A percentile compares a stretch with the other conserved stretches of the same genome.
phyloP scores from a whole-genome alignment of 2,888 invertebrate genomes.

The Ophion slaviceki region DNA sequence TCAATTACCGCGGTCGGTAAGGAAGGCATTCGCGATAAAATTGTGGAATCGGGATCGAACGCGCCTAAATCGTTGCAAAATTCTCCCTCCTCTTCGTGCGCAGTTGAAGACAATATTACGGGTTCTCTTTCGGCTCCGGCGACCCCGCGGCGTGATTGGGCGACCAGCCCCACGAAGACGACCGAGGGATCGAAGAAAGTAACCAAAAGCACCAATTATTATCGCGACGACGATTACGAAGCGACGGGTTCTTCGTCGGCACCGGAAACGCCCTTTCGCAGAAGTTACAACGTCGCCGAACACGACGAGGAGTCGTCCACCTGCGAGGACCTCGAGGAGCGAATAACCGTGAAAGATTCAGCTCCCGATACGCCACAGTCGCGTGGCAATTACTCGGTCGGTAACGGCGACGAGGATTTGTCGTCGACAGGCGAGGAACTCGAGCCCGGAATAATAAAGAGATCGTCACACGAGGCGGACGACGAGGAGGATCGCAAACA shows the following conservation, averaged over 20 bases:
- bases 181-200: conserved; percentile 6
- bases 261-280: conserved; percentile 70
- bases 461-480: conserved; percentile 73
- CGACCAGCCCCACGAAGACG: not conserved
- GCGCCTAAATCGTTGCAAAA: conserved; percentile 40
- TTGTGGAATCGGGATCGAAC: conserved; percentile 28
- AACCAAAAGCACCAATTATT: conserved; percentile 41
- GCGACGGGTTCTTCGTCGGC: conserved; percentile 67
- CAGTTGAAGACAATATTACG: not conserved
- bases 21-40: conserved; percentile 67
- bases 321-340: conserved; percentile 52
- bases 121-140: conserved; percentile 44
- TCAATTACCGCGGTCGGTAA: conserved; percentile 46
- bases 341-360: conserved; percentile 66
- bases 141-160: conserved; percentile 23
- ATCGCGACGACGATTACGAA: conserved; percentile 20
- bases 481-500: conserved; percentile 83
- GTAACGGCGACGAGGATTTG: conserved; percentile 74
- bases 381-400: conserved; percentile 73
- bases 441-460: conserved; percentile 66
- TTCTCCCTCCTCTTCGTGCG: not conserved
- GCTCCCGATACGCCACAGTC: conserved; percentile 75
- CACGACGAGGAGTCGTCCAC: conserved; percentile 68
- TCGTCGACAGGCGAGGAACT: conserved; percentile 76
- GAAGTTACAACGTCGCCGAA: conserved; percentile 9